Evolutionary conservation across 2,797 vertebrate species (phyloP), one percentile per base, ranked within the genome.

Genomic region (Numenius phaeopus): DNA sequence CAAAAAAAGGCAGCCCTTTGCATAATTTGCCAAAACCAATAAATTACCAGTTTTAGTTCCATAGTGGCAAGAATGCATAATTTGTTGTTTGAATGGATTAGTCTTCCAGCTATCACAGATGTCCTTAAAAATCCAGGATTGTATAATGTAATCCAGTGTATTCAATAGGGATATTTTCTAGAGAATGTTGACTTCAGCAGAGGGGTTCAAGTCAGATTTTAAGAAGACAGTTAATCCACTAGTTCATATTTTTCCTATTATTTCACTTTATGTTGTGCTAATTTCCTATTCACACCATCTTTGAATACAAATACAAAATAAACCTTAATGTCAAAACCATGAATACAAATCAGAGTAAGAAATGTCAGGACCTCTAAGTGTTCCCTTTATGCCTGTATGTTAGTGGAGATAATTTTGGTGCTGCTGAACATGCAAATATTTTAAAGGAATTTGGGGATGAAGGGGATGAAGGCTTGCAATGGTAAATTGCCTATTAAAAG

Each of bases 241-340:
- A 32, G 49, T 83, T 92, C 30, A 62, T 87, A 70, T 40, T 73
- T 9, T 76, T 88, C 34, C 26, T 73, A 44, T 83, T 66, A 65
- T 81, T 87, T 7, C 7, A 39, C 61, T 90, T 44, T 20, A 80
- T 71, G 91, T 84, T 59, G 30, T 57, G 37, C 55, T 92, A 27
- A 85, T 94, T 88, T 92, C 61, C 37, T 72, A 69, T 78, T 90
- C 73, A 42, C 14, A 10, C 40, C 67, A 19, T 10, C 71, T 90
- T 80, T 83, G 80, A 88, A 80, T 89, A 78, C 12, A 59, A 92
- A 95, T 76, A 80, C 50, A 72, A 91, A 95, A 44, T 39, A 83
- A 97, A 77, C 32, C 26, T 39, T 79, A 27, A 70, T 62, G n/a
- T 76, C 67, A 92, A 90, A 89, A 19, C 47, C 37, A 70, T 78